Evolutionary conservation across 2,888 invertebrate genomes (phyloP).

Genomic region (Nomada hirtipes): DNA sequence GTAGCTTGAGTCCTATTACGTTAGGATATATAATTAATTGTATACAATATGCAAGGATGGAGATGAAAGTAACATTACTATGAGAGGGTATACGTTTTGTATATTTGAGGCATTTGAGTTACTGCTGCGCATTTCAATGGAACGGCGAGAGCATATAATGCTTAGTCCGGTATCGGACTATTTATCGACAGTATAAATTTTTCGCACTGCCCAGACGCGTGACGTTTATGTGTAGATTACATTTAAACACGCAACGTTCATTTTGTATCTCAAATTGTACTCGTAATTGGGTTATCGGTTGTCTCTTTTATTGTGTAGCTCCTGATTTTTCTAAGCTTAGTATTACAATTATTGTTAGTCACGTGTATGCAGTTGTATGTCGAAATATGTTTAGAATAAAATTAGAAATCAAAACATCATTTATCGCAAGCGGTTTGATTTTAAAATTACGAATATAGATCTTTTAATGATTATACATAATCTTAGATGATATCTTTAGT

Average conservation of each 20-base stretch:
- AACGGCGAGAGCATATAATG: slow-evolving; percentile 2
- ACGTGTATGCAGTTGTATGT: neutral
- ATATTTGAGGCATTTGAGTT: slow-evolving; percentile 1
- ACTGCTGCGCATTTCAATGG: slow-evolving; percentile 54
- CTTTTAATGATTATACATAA: neutral
- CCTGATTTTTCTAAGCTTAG: neutral
- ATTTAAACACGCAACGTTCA: neutral
- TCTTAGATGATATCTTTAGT: neutral
- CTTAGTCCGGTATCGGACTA: slow-evolving; percentile 8
- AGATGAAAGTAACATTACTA: slow-evolving; percentile 4
- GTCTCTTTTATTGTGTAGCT: neutral
- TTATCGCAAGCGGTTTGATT: neutral
- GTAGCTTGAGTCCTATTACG: neutral
- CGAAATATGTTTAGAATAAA: neutral
- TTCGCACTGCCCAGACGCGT: neutral
- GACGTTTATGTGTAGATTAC: slow-evolving; percentile 21
- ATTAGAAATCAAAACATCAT: neutral
- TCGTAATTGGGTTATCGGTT: neutral
- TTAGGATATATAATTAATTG: neutral
- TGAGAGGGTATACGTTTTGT: neutral
- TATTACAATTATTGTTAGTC: neutral
- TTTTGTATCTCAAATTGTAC: slow-evolving; percentile 11
- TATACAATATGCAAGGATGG: neutral
- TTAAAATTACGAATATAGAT: neutral
- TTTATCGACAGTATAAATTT: slow-evolving; percentile 29